Evolutionary conservation across 1,140 invertebrate species (phyloP).

Genomic region (Drosophila albomicans): DNA sequence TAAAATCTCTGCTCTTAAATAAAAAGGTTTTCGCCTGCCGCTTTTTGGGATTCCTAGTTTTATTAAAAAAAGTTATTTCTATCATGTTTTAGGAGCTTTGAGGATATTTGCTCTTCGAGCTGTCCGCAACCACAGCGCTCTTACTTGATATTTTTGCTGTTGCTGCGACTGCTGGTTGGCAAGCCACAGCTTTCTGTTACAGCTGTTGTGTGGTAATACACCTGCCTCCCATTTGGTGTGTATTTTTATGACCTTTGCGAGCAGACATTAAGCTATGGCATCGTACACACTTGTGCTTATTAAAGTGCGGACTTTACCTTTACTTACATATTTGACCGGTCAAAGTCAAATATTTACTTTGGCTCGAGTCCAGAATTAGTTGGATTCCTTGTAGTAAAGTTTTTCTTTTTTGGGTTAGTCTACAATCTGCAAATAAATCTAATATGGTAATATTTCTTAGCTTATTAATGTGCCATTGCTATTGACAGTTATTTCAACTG

Average conservation of each 20-base stretch:
- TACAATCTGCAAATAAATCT: slow-evolving; percentile 16
- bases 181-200: not conserved
- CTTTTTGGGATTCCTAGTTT: too few relatives aligned
- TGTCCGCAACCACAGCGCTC: too few relatives aligned
- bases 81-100: too few relatives aligned
- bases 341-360: slow-evolving; percentile 37
- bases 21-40: too few relatives aligned
- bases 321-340: slow-evolving; percentile 13
- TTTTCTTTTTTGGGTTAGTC: not conserved
- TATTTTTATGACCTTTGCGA: slow-evolving; percentile 25
- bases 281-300: slow-evolving; percentile 13
- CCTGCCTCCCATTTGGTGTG: slow-evolving; percentile 2
- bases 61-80: too few relatives aligned
- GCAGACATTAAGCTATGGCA: slow-evolving; percentile 15
- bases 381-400: slow-evolving; percentile 1
- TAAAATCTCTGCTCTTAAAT: too few relatives aligned
- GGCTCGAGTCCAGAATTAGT: not conserved
- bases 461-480: slow-evolving; percentile 18
- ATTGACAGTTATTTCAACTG: slow-evolving; percentile 26
- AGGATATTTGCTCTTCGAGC: too few relatives aligned
- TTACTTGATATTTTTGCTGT: not conserved
- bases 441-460: not conserved
- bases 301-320: slow-evolving; percentile 8
- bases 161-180: not conserved
- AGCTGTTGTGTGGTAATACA: not conserved